phyloP scores from a whole-genome alignment of 2,113 vertebrate genomes.

The Mohoua ochrocephala region DNA sequence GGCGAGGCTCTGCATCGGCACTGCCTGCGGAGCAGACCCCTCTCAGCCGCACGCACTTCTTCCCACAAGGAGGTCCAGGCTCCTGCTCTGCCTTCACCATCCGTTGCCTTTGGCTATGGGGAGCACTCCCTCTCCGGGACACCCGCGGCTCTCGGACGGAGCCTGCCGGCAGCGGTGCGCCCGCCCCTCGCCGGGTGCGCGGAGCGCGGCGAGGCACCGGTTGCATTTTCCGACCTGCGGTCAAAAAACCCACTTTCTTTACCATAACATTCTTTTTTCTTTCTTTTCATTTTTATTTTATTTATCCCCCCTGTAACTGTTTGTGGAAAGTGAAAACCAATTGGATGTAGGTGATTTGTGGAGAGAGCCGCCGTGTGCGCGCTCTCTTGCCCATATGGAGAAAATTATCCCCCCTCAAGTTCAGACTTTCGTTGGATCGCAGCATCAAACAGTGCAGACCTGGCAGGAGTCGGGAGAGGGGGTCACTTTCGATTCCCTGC shows the following conservation, averaged over 20 bases:
- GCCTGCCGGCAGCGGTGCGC: background rate
- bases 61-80: background rate
- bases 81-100: background rate
- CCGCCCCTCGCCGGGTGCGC: background rate
- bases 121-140: background rate
- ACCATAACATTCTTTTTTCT: accelerated
- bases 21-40: background rate
- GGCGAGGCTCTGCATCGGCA: background rate
- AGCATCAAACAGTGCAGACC: background rate
- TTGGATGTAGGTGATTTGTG: background rate
- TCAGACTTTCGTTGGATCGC: background rate
- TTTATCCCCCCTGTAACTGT: background rate
- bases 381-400: conserved; percentile 14
- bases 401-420: conserved; percentile 22
- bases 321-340: background rate
- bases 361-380: background rate
- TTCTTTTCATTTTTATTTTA: background rate
- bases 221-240: background rate
- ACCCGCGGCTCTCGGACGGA: background rate
- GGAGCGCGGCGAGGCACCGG: background rate
- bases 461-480: background rate
- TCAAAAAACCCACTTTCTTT: background rate
- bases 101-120: background rate
- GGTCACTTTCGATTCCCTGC: background rate
- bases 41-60: background rate